Evolutionary conservation across 2,888 invertebrate species (phyloP), one percentile per base, ranked within the genome.

Genomic region (Xylota segnis): DNA sequence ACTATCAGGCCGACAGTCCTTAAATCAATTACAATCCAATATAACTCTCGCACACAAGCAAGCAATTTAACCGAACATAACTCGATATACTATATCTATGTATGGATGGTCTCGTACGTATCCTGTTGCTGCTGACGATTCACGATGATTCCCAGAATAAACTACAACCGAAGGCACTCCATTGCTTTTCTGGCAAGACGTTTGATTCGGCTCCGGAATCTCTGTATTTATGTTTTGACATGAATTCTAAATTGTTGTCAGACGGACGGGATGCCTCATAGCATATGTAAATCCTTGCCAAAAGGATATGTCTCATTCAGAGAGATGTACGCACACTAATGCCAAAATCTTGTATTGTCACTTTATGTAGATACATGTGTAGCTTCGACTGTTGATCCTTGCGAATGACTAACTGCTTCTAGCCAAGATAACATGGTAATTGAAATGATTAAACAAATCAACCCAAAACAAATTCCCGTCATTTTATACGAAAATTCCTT

Each of bases 201-300:
- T 76, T 71, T 52, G 65, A 71, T 54, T 58, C 12, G 43, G 52
- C 27, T 34, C 29, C 16, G 6, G 58, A 32, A 65, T 58, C 52
- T 43, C 34, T 58, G 29, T 74, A 78, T 68, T 79, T 63, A 65
- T 52, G 50, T 54, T 79, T 75, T 56, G 65, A 75, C 74, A 84
- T 84, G 50, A 79, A 84, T 79, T 75, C 83, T 16, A 58, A 79
- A 79, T 79, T 70, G 63, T 56, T 78, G 68, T 68, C 78, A 50
- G 78, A 58, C 50, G 63, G 47, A 66, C 72, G 72, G 47, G 68
- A 45, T 63, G 63, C 2, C 66, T 72, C 32, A 4, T 18, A 27
- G 18, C 54, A 59, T 45, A 56, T 63, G 40, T 56, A 63, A 70
- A 47, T 75, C 40, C 40, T 74, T 23, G 34, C 56, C 54, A 9